These are phyloP conservation scores for Acridotheres tristis DNA, from an alignment of 2,797 vertebrate genomes.

Conservation along the genomic window DNA sequence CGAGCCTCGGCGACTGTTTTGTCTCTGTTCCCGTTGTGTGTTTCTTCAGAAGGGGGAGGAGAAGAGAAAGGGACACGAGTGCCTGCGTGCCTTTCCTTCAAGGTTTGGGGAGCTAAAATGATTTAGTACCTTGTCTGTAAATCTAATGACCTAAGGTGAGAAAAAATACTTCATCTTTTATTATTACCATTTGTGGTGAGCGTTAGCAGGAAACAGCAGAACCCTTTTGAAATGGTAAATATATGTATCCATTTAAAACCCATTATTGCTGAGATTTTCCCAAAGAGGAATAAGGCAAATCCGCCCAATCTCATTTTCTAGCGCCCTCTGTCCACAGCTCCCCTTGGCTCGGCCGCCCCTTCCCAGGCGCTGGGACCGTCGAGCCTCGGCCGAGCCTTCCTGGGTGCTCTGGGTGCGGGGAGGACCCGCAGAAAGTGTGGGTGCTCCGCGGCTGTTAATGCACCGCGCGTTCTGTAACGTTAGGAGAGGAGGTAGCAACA, in stretches of 20 bases:
- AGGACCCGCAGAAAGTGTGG: not conserved
- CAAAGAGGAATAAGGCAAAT: constrained; percentile 13
- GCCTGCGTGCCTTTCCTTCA: not conserved
- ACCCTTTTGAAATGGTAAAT: constrained; percentile 55
- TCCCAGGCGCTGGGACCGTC: not conserved
- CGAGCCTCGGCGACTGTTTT: constrained; percentile 35
- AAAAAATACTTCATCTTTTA: constrained; percentile 64
- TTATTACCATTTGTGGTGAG: constrained; percentile 66
- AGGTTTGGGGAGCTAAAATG: constrained; percentile 57
- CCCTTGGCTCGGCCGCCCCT: not conserved
- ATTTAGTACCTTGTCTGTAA: constrained; percentile 72
- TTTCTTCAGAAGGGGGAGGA: constrained; percentile 11
- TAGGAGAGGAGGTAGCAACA: not conserved
- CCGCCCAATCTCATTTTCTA: constrained; percentile 1
- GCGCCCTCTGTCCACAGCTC: constrained; percentile 35
- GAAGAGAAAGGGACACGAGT: not conserved
- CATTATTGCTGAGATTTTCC: constrained; percentile 50
- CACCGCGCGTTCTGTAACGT: not conserved
- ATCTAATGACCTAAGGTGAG: constrained; percentile 70
- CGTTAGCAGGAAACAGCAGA: constrained; percentile 64
- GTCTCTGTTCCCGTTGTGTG: not conserved
- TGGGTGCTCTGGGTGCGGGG: not conserved
- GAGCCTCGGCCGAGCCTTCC: not conserved
- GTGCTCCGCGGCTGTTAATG: not conserved
- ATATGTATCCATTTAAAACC: constrained; percentile 65